Conservation (phyloP, 2,797 vertebrate genomes). For the Sebastes nivosus region DNA sequence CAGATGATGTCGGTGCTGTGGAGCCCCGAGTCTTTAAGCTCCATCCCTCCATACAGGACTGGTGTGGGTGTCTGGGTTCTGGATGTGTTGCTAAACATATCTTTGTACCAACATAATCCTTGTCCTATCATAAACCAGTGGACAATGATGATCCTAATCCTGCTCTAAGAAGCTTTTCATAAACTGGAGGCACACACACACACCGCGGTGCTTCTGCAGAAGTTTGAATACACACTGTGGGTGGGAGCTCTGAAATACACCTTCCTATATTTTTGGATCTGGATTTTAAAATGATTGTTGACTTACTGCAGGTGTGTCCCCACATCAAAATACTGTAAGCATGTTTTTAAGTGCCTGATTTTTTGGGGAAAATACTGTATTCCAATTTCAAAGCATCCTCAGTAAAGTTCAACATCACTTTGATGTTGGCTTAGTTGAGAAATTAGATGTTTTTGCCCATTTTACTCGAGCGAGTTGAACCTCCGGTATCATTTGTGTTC, state of each 20-base stretch:
- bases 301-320: not conserved
- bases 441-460: not conserved
- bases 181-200: constrained; percentile 29
- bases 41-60: not conserved
- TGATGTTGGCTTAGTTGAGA: not conserved
- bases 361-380: not conserved
- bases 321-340: not conserved
- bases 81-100: constrained; percentile 67
- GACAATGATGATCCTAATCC: constrained; percentile 71
- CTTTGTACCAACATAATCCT: constrained; percentile 59
- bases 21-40: constrained; percentile 20
- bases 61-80: constrained; percentile 49
- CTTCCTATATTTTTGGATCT: not conserved
- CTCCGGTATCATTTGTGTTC: too few relatives aligned
- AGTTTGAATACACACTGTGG: not conserved
- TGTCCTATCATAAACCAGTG: constrained; percentile 59
- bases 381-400: not conserved
- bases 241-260: not conserved
- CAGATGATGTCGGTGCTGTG: not conserved
- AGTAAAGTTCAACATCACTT: not conserved
- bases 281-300: not conserved
- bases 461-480: too few relatives aligned
- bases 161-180: constrained; percentile 62
- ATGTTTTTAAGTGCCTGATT: not conserved
- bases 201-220: not conserved